Base-by-base conservation (phyloP, 2,888 invertebrate genomes). In the Nyleta sp. region DNA sequence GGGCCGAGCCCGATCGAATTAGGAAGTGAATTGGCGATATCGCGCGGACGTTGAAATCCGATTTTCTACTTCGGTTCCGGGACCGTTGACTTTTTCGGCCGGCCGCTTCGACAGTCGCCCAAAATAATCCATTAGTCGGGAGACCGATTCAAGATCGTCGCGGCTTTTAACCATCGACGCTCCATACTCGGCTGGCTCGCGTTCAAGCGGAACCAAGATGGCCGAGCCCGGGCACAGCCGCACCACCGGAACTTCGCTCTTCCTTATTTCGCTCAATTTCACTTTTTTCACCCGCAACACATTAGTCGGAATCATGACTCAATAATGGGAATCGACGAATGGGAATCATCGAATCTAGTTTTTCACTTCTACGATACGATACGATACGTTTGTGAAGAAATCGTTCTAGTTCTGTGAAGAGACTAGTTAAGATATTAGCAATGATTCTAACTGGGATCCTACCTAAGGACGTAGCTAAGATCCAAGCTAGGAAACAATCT, bases 191-290 rank as follows among this genome's bases (percentile, higher is more conserved):
- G 82, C 71, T 81, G 82, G 74, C 55, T 82, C 79, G 82, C 83
- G 82, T 82, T 84, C 85, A 82, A 85, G 85, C 86, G 87, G 84
- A 87, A 87, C 87, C 83, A 87, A 87, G 84, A 87, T 87, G 87
- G 86, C 85, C 62, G 82, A 15, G 10, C 15, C 2, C 55, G 68
- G 48, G 72, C 80, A 70, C 65, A 81, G 74, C 72, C 75, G 77
- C 75, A 57, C 48, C 46, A 53, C 72, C 78, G 79, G 80, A 81
- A 71, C 75, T 64, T 72, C 78, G 65, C 71, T 80, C 74, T 62
- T 78, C 67, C 72, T 75, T 68, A 71, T 68, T 64, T 77, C 65
- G 44, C 57, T 72, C 57, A 57, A 53, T 75, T 80, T 71, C 22
- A 44, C 78, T 62, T 67, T 77, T 72, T 72, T 65, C 65, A 35